Evolutionary conservation across 64 coral and sea anemone species (phyloP), one percentile per base, ranked within the genome.

Genomic region (Dendronephthya gigantea): DNA sequence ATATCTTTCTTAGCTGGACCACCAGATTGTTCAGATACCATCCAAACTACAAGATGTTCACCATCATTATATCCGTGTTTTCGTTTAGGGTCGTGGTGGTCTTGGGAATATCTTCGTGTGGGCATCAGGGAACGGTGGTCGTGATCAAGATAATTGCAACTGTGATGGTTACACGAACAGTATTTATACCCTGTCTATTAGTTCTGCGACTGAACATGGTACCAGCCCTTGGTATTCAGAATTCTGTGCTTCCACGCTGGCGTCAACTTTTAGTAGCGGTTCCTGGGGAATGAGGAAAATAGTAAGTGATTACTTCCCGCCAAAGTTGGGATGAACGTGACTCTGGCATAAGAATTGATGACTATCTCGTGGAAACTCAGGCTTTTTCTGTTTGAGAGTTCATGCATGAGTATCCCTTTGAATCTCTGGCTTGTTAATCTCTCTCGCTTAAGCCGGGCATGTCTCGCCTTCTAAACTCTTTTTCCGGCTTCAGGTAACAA

Each of bases 131-230:
- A 98, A 98, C 83, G 95, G 95, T 48, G 95, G 95, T 85, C 90
- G 95, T 34, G 92, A 98, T 83, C 90, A 90, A 19, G 95, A 98
- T 47, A 98, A 92, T 50, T 98, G 95, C 89, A 98, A 98, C 48
- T 98, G 95, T 86, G 95, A 98, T 82, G 95, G 95, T 0, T 98
- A 98, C 17, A 98, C 95, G 68, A 90, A 98, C 75, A 98, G 92
- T 70, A 91, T 98, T 2, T 98, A 93, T 62, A 98, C 95, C 1
- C 58, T 98, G 82, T 98, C 95, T 38, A 98, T 98, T 69, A 98
- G 95, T 76, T 98, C 92, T n/a, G 95, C 95, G 0, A 93, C 95
- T 10, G 95, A 98, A 59, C 92, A 98, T 35, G 95, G 95, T 7
- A 92, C 93, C 45, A 91, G 90, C 7, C 95, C 95, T 22, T 98